Evolutionary conservation across 2,113 vertebrate genomes (phyloP).

Genomic region (Solea solea): DNA sequence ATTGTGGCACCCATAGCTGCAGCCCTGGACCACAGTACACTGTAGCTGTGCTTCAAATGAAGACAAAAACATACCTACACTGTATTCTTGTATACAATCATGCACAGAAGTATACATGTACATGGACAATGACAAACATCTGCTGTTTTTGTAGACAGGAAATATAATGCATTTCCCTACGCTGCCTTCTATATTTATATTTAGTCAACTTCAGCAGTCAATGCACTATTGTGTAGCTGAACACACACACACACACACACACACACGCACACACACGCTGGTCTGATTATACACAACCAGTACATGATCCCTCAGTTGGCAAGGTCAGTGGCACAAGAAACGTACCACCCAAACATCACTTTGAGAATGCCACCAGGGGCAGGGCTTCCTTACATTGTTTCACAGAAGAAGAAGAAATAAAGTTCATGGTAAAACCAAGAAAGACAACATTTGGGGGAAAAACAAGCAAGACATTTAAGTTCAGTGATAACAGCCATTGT

Average conservation of each 20-base stretch:
- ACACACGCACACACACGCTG: neutral
- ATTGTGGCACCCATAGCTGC: no score
- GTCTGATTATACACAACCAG: slow-evolving; percentile 30
- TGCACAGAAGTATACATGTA: no score
- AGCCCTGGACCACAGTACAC: no score
- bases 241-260: neutral
- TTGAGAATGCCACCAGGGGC: slow-evolving; percentile 51
- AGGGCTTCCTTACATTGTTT: slow-evolving; percentile 76
- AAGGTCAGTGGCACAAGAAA: slow-evolving; percentile 13
- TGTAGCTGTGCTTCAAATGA: no score
- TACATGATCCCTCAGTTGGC: neutral
- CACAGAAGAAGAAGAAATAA: slow-evolving; percentile 14
- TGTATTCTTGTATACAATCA: no score
- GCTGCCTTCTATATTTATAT: slow-evolving; percentile 13
- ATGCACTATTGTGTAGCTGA: slow-evolving; percentile 36
- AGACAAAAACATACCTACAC: no score
- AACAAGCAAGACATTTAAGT: neutral
- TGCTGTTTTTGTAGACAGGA: neutral
- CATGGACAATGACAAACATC: neutral
- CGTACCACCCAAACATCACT: slow-evolving; percentile 51
- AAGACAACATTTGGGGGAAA: slow-evolving; percentile 24
- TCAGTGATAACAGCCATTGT: no score
- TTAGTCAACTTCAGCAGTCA: slow-evolving; percentile 22
- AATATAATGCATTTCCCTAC: neutral
- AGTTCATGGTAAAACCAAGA: slow-evolving; percentile 5